phyloP scores from a whole-genome alignment of 2,888 invertebrate genomes.

The Agrilus cyanescens region DNA sequence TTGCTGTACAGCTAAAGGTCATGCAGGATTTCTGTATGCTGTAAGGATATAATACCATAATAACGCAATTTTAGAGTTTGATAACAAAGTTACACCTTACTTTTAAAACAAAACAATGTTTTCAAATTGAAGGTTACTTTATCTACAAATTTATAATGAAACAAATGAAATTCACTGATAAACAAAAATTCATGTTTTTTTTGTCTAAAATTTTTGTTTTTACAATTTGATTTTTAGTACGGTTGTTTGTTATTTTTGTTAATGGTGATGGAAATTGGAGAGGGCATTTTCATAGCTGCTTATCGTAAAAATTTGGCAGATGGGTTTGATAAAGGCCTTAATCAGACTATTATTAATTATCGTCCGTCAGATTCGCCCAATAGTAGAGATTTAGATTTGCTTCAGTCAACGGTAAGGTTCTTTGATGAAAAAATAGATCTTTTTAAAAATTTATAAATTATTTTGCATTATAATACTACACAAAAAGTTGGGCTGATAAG shows the following conservation, averaged over 20 bases:
- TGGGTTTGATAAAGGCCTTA: slow-evolving; percentile 60
- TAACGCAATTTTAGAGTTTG: too few species aligned
- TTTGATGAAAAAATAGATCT: not conserved
- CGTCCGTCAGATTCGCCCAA: slow-evolving; percentile 40
- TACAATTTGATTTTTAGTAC: slow-evolving; percentile 46
- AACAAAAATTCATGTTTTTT: not conserved
- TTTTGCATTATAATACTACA: not conserved
- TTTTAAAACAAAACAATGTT: too few species aligned
- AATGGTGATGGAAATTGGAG: slow-evolving; percentile 61
- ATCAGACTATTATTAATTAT: slow-evolving; percentile 51
- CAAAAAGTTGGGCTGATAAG: not conserved
- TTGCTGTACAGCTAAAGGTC: slow-evolving; percentile 74
- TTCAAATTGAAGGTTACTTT: too few species aligned
- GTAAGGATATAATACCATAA: slow-evolving; percentile 42
- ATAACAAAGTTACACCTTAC: too few species aligned
- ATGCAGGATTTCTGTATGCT: slow-evolving; percentile 65
- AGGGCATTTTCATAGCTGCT: slow-evolving; percentile 62
- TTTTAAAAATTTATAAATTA: not conserved
- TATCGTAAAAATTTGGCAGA: slow-evolving; percentile 59
- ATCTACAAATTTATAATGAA: too few species aligned
- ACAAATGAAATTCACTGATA: too few species aligned
- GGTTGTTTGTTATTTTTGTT: slow-evolving; percentile 66
- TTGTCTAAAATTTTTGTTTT: too few species aligned
- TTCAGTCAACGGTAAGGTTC: slow-evolving; percentile 55
- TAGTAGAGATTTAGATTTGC: slow-evolving; percentile 51